These are phyloP conservation scores for Alloplasta piceator DNA, from an alignment of 2,888 invertebrate genomes.

Conservation along the genomic window DNA sequence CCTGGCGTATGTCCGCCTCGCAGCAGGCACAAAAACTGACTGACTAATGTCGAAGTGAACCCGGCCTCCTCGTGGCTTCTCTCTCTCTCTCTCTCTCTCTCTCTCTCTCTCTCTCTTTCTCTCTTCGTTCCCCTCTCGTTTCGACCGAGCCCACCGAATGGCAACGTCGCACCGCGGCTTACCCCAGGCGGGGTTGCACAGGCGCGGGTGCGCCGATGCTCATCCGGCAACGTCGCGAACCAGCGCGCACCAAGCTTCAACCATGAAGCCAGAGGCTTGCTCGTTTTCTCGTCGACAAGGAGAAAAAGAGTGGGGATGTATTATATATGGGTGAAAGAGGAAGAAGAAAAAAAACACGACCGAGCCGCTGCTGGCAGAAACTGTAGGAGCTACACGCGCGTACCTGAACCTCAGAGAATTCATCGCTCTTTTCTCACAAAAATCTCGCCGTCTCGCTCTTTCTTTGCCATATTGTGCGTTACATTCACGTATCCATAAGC, in stretches of 20 bases:
- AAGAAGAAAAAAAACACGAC: slow-evolving; percentile 15
- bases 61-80: slow-evolving; percentile 68
- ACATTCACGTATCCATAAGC: too few species aligned
- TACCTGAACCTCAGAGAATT: too few species aligned
- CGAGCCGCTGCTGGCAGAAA: not conserved
- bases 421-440: too few species aligned
- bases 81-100: slow-evolving; percentile 51
- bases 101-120: slow-evolving; percentile 58
- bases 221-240: slow-evolving; percentile 59
- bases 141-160: slow-evolving; percentile 6
- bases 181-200: slow-evolving; percentile 43
- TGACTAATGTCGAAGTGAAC: slow-evolving; percentile 69
- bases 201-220: not conserved
- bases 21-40: slow-evolving; percentile 77
- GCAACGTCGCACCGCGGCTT: slow-evolving; percentile 51
- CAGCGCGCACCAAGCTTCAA: slow-evolving; percentile 18
- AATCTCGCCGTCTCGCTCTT: too few species aligned
- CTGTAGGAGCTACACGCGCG: too few species aligned
- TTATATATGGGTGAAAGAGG: slow-evolving; percentile 17
- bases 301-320: not conserved
- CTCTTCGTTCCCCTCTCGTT: slow-evolving; percentile 54
- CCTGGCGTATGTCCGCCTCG: slow-evolving; percentile 70
- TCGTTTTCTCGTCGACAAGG: slow-evolving; percentile 8
- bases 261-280: not conserved
- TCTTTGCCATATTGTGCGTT: too few species aligned